Percentiles rank a stretch among this genome's conserved stretches.
Evolutionary conservation across 2,888 invertebrate genomes (phyloP).

Genomic region (Synanthedon myopaeformis): DNA sequence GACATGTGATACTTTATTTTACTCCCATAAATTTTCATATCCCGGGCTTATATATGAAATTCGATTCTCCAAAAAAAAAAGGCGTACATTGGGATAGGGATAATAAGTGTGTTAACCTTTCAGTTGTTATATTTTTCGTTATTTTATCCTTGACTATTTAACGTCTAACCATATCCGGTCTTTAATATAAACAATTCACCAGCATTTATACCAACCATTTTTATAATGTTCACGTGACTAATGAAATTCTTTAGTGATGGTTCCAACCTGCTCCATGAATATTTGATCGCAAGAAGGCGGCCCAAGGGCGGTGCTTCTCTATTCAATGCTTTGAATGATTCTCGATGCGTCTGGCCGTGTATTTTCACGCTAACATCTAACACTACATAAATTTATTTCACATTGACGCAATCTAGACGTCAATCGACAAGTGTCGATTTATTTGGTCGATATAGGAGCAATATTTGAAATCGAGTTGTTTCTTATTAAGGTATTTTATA

Average conservation of each 20-base stretch:
- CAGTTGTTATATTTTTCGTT: too few relatives aligned
- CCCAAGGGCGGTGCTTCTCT: constrained; percentile 30
- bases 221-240: neutral
- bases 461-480: neutral
- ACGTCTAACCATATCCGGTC: too few relatives aligned
- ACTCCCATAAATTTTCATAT: too few relatives aligned
- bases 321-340: constrained; percentile 17
- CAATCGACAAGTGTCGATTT: neutral
- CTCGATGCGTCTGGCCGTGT: constrained; percentile 22
- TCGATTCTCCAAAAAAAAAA: too few relatives aligned
- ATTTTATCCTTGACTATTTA: too few relatives aligned
- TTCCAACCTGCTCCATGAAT: constrained; percentile 2
- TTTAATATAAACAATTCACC: too few relatives aligned
- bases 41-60: too few relatives aligned
- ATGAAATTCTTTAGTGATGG: constrained; percentile 18
- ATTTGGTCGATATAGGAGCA: neutral
- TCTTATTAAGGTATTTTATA: neutral
- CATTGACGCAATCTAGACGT: constrained; percentile 1
- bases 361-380: constrained; percentile 13
- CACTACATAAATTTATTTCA: constrained; percentile 5
- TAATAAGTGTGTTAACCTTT: too few relatives aligned
- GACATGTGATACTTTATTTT: too few relatives aligned
- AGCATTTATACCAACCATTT: too few relatives aligned
- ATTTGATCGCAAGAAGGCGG: constrained; percentile 15
- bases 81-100: too few relatives aligned